These are phyloP conservation scores for Chaetops frenatus DNA, from an alignment of 2,113 vertebrate genomes.

Conservation along the genomic window DNA sequence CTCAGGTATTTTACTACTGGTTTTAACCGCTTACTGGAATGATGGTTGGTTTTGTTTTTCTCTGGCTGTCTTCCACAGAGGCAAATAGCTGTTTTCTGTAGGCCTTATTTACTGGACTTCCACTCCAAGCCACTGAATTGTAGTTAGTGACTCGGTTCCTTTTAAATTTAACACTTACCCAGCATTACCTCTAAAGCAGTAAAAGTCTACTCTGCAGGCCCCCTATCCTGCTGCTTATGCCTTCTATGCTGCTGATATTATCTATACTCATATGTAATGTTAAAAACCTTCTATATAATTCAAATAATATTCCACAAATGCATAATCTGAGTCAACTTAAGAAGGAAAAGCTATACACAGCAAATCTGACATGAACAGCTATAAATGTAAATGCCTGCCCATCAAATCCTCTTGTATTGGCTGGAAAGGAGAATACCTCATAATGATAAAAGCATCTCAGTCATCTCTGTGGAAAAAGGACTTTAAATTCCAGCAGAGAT, in stretches of 20 bases:
- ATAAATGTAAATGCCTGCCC: neutral
- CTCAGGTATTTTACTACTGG: neutral
- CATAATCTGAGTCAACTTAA: neutral
- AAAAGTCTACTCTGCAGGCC: neutral
- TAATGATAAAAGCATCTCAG: neutral
- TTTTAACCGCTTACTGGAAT: neutral
- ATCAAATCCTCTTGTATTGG: neutral
- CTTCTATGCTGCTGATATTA: neutral
- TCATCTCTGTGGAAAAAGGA: neutral
- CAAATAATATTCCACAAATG: neutral
- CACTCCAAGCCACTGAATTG: neutral
- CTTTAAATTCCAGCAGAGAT: neutral
- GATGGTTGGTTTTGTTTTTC: rapidly evolving
- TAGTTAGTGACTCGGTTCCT: neutral
- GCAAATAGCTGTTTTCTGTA: neutral
- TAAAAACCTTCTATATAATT: neutral
- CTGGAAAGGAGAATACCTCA: neutral
- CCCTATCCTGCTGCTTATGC: neutral
- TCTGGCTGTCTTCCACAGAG: neutral
- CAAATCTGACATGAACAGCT: neutral
- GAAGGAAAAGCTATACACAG: neutral
- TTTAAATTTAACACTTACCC: neutral
- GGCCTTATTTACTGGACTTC: neutral
- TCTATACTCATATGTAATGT: neutral
- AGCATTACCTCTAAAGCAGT: neutral